Evolutionary conservation across 2,113 vertebrate species (phyloP).

Genomic region (Amblyopsis rosae): DNA sequence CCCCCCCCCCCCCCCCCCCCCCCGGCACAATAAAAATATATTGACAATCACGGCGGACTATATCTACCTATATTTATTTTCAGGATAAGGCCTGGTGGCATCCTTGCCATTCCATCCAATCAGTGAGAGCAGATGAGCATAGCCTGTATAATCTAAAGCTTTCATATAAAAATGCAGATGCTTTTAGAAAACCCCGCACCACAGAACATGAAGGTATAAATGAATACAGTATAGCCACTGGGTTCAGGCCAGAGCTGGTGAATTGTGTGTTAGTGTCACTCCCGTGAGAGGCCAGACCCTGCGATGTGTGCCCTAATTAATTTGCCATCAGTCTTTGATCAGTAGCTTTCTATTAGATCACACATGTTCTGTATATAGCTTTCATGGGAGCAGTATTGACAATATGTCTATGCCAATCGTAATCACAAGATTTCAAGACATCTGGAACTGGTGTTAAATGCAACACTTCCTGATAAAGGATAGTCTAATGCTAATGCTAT

Average conservation of each 20-base stretch:
- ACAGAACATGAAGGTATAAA: not conserved
- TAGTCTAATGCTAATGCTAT: no score
- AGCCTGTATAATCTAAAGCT: not conserved
- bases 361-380: constrained; percentile 2
- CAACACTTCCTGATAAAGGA: no score
- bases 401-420: not conserved
- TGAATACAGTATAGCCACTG: constrained; percentile 3
- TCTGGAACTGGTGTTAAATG: no score
- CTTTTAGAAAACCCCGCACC: constrained; percentile 14
- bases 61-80: constrained; percentile 17
- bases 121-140: not conserved
- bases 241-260: constrained; percentile 16
- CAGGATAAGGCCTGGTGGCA: constrained; percentile 26
- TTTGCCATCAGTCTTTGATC: constrained; percentile 40
- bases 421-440: no score
- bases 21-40: no score
- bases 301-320: constrained; percentile 56
- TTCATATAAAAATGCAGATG: constrained; percentile 17
- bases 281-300: constrained; percentile 18
- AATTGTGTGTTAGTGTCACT: constrained; percentile 17
- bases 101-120: constrained; percentile 21
- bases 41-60: not conserved
- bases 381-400: constrained; percentile 13
- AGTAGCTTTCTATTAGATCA: constrained; percentile 40
- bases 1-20: no score